Evolutionary conservation across 2,797 vertebrate genomes (phyloP).

Genomic region (Lindbergichthys nudifrons): DNA sequence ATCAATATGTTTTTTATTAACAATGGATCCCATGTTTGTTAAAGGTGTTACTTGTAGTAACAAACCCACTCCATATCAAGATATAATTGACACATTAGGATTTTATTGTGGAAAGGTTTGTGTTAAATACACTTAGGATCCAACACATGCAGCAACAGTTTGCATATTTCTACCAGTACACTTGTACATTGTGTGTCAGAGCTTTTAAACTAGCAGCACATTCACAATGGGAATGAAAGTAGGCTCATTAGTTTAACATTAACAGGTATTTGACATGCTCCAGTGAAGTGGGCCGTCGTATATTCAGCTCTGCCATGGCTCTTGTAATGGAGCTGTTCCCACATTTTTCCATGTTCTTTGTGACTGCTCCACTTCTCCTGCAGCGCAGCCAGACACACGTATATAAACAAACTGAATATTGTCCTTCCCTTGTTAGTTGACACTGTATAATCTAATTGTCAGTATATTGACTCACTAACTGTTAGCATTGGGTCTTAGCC

Average conservation of each 20-base stretch:
- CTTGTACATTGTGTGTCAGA: conserved; percentile 21
- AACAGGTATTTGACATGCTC: conserved; percentile 77
- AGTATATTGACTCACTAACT: conserved; percentile 59
- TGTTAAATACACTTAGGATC: not conserved
- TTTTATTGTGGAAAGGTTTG: not conserved
- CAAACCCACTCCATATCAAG: not conserved
- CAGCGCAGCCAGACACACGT: conserved; percentile 28
- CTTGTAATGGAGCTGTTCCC: conserved; percentile 55
- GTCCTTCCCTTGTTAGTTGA: conserved; percentile 59
- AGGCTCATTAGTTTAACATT: conserved; percentile 80
- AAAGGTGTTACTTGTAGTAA: not conserved
- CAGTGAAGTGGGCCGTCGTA: conserved; percentile 65
- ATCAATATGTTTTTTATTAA: conserved; percentile 1
- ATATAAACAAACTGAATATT: conserved; percentile 55
- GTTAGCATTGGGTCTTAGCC: conserved; percentile 51
- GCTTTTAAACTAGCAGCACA: conserved; percentile 46
- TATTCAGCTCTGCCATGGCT: conserved; percentile 52
- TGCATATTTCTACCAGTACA: conserved; percentile 13
- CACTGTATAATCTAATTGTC: conserved; percentile 65
- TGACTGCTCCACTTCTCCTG: conserved; percentile 44
- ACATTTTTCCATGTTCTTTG: conserved; percentile 59
- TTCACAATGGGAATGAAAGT: conserved; percentile 56
- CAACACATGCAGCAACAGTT: conserved; percentile 12
- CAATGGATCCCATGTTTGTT: not conserved
- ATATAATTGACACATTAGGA: not conserved